A percentile compares a stretch with the other conserved stretches of the same genome.
These are phyloP conservation scores for Pipistrellus kuhlii DNA, from an alignment of 2,797 vertebrate species.

Conservation along the genomic window DNA sequence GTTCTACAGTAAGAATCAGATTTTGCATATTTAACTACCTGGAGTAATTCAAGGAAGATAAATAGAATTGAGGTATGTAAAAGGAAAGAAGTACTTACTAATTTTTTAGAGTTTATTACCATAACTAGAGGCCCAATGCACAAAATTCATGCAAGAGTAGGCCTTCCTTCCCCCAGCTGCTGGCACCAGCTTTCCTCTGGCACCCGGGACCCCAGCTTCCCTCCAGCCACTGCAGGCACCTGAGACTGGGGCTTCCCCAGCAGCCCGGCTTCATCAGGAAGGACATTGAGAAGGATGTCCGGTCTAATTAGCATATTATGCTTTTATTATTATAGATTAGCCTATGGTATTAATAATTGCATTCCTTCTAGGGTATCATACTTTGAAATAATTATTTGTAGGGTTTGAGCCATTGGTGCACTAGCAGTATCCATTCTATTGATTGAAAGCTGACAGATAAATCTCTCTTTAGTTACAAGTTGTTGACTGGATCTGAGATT, in stretches of 20 bases:
- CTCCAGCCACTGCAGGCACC: too few species aligned
- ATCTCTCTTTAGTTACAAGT: conserved; percentile 46
- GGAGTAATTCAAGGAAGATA: conserved; percentile 27
- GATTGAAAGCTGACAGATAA: conserved; percentile 69
- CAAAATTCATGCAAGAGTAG: too few species aligned
- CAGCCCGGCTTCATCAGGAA: too few species aligned
- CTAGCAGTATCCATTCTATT: conserved; percentile 34
- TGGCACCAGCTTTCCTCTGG: too few species aligned
- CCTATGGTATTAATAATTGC: conserved; percentile 38
- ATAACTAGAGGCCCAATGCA: not conserved
- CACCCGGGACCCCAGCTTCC: too few species aligned
- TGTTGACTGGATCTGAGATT: conserved; percentile 61
- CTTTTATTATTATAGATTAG: not conserved
- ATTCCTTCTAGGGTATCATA: conserved; percentile 14
- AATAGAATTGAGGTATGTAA: conserved; percentile 1
- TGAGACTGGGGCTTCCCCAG: too few species aligned
- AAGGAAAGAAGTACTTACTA: not conserved
- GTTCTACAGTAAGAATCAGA: not conserved
- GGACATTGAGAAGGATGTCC: too few species aligned
- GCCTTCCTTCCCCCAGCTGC: too few species aligned
- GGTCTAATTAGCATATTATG: too few species aligned
- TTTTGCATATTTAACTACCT: conserved; percentile 22
- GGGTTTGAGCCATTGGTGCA: not conserved
- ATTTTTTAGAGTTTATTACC: conserved; percentile 30
- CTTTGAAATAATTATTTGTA: conserved; percentile 50